Evolutionary conservation across 2,888 invertebrate genomes (phyloP).

Genomic region (Xanthorhoe designata): DNA sequence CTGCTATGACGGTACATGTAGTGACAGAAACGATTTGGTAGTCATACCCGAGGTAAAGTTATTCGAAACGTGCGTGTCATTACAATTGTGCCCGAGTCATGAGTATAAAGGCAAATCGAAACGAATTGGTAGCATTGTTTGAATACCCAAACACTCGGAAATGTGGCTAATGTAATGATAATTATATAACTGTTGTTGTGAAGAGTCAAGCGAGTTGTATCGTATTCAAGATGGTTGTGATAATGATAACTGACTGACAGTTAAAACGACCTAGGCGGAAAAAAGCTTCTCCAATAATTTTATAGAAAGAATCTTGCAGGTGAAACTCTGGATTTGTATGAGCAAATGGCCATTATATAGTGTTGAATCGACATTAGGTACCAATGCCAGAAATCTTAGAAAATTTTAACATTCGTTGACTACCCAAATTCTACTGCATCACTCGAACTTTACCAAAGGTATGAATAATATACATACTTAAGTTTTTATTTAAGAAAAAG

Average conservation of each 20-base stretch:
- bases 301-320: too few species aligned
- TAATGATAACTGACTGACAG: neutral
- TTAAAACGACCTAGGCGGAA: too few species aligned
- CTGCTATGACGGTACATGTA: neutral
- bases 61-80: conserved; percentile 60
- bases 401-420: too few species aligned
- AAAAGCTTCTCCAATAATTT: too few species aligned
- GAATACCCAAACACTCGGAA: conserved; percentile 55
- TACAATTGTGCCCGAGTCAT: conserved; percentile 52
- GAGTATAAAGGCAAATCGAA: conserved; percentile 61
- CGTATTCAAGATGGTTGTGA: neutral
- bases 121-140: conserved; percentile 59
- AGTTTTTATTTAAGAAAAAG: too few species aligned
- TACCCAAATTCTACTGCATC: too few species aligned
- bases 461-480: too few species aligned
- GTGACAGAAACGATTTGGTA: neutral
- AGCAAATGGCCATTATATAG: too few species aligned
- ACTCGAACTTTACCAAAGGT: too few species aligned
- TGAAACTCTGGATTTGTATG: too few species aligned
- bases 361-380: too few species aligned
- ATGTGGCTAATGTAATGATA: neutral
- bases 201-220: neutral
- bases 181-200: neutral
- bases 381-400: too few species aligned
- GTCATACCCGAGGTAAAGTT: conserved; percentile 28